Base-by-base conservation (phyloP, 2,113 vertebrate genomes). In the Herpetotheres cachinnans region DNA sequence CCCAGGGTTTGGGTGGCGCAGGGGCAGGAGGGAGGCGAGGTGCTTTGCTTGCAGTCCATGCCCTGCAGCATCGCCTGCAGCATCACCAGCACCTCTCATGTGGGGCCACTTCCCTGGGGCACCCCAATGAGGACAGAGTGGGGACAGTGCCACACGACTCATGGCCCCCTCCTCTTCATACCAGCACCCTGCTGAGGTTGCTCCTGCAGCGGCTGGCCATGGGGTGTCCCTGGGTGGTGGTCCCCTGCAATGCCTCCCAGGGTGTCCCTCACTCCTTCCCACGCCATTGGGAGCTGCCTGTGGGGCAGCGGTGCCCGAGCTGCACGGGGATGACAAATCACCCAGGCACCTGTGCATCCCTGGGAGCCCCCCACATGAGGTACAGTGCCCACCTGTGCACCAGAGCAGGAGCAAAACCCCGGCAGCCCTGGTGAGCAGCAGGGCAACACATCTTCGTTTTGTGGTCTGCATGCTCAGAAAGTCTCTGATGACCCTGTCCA, bases 401-500 rank as follows among this genome's bases (percentile, higher is more conserved):
- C 13, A 29, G 24, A 81, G 34, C 19, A 69, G 70, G 24, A 81
- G 26, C 18, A 93, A 88, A 88, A 54, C 15, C 25, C 17, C 12
- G 32, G 24, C 87, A 69, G 69, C 63, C 46, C 34, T 5, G 5
- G 36, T 2, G 5, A 95, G 70, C 47, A 76, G 36, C 56, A 82
- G 46, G 52, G 71, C 46, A 63, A 25, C 13, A 11, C 1, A 7
- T 69, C 78, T 93, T 87, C 15, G 5, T 66, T 93, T 73, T 55
- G 34, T 46, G 61, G 29, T 71, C 77, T 65, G 62, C 12, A 3
- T 42, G 54, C 74, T 89, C 42, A 42, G 82, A 93, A 90, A 86
- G 69, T 16, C 36, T 91, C 72, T 89, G 95, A 86, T 88, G 94
- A 6, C 34, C 49, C 93, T 71, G 40, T 95, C 93, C 72, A 93